Base-by-base conservation (phyloP, 2,797 vertebrate species). In the Bovichtus variegatus region DNA sequence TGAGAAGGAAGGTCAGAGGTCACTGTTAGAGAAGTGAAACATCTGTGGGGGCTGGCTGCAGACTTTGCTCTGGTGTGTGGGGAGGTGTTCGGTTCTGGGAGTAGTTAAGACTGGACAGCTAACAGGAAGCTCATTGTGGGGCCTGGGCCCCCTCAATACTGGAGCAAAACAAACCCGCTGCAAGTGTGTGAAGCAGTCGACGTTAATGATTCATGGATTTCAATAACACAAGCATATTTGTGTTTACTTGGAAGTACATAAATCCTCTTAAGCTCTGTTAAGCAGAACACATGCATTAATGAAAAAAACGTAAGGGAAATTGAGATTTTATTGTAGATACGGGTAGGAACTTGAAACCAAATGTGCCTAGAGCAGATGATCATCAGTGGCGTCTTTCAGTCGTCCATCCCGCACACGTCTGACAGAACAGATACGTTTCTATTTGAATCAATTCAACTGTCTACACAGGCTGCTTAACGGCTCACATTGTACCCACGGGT, bases 41-140 rank as follows among this genome's bases (percentile, higher is more conserved):
- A 68, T 54, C 62, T 36, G 43, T 58, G 47, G 21, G 49, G 36
- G 71, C 50, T 68, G 21, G 62, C 29, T 21, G 43, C 58, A 76
- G 67, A 70, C 50, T 47, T 50, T 66, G 38, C 50, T 78, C 36
- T 19, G 43, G 57, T 76, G 60, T 47, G 36, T 40, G 34, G 70
- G 62, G 80, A 89, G 84, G 81, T 92, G 85, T 83, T 81, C 76
- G 83, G 87, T 89, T 75, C 86, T 93, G 90, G 80, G 84, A 81
- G 80, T 81, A 81, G 89, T 94, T 91, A 91, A 63, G 81, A 59
- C 44, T 65, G 46, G 66, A 81, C 60, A 58, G 55, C 67, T n/a
- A 51, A 83, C 64, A 82, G 82, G 85, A 82, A 72, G 71, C 74
- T 53, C 41, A 57, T 70, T 66, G 68, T 80, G 79, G 51, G 71